A percentile compares a stretch with the other conserved stretches of the same genome.
These are phyloP conservation scores for Rhyacichthys aspro DNA, from an alignment of 2,797 vertebrate genomes.

Conservation along the genomic window DNA sequence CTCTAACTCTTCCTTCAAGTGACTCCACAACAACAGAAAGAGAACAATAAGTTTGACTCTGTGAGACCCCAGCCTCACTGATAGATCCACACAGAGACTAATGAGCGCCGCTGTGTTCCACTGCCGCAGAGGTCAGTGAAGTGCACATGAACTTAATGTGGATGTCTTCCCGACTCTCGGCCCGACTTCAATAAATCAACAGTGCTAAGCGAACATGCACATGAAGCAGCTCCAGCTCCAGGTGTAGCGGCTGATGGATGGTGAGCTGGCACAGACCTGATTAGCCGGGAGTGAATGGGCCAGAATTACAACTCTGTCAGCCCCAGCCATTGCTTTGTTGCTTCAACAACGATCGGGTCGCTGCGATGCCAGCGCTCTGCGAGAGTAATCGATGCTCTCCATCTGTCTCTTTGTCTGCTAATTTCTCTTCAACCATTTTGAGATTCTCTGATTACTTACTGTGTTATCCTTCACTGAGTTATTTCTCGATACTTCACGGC, in stretches of 20 bases:
- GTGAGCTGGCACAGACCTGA: constrained; percentile 62
- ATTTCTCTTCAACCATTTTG: constrained; percentile 23
- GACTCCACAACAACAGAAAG: too few relatives aligned
- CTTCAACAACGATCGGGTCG: constrained; percentile 55
- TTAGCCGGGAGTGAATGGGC: constrained; percentile 70
- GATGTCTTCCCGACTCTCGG: constrained; percentile 16
- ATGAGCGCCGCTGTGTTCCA: constrained; percentile 27
- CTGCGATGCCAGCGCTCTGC: constrained; percentile 29
- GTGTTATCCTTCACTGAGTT: constrained; percentile 14
- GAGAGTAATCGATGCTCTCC: constrained; percentile 63
- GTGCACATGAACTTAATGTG: constrained; percentile 21
- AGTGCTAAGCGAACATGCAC: constrained; percentile 8
- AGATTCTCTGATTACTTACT: constrained; percentile 27
- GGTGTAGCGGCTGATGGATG: constrained; percentile 62
- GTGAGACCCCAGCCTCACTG: neutral
- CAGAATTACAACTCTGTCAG: constrained; percentile 72
- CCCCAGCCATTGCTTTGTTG: constrained; percentile 56
- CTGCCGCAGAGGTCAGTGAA: constrained; percentile 23
- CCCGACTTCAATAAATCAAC: constrained; percentile 50
- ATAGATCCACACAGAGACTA: constrained; percentile 11
- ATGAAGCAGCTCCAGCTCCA: neutral
- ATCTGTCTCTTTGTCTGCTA: constrained; percentile 50
- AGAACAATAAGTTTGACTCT: too few relatives aligned
- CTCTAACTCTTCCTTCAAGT: too few relatives aligned
- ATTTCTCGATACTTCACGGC: neutral